Conservation (phyloP, 1,140 invertebrate species). For the Archegozetes longisetosus region DNA sequence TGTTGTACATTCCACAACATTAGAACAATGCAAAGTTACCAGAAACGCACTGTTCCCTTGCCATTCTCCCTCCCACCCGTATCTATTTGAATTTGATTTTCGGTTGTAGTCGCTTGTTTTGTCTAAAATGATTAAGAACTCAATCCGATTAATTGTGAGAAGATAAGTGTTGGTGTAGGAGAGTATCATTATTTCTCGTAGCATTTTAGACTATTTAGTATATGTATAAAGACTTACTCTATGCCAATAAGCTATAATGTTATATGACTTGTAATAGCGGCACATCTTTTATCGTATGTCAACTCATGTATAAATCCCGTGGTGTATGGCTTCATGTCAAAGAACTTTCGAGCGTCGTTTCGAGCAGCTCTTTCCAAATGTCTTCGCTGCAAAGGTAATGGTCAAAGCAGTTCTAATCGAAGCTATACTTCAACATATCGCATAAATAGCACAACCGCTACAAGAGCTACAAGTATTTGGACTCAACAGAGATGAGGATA, state of each 20-base stretch:
- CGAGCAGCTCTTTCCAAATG: constrained; percentile 31
- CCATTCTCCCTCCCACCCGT: no score
- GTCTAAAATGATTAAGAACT: background rate
- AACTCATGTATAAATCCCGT: constrained; percentile 61
- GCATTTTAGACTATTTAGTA: no score
- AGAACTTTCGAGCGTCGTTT: constrained; percentile 52
- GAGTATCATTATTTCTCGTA: no score
- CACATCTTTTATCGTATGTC: constrained; percentile 47
- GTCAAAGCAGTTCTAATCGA: background rate
- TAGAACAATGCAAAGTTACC: no score
- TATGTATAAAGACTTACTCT: no score
- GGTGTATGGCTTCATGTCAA: constrained; percentile 63
- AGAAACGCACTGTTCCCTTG: no score
- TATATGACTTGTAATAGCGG: constrained; percentile 29
- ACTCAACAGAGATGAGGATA: background rate
- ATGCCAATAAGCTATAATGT: no score
- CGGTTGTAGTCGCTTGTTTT: no score
- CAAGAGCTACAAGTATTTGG: constrained; percentile 1
- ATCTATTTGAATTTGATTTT: no score
- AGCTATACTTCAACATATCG: background rate
- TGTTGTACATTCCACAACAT: background rate
- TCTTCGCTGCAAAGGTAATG: constrained; percentile 13
- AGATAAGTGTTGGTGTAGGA: no score
- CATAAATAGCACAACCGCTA: background rate
- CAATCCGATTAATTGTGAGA: no score